Evolutionary conservation across 2,888 invertebrate species (phyloP).

Genomic region (Micoletzkya japonica): DNA sequence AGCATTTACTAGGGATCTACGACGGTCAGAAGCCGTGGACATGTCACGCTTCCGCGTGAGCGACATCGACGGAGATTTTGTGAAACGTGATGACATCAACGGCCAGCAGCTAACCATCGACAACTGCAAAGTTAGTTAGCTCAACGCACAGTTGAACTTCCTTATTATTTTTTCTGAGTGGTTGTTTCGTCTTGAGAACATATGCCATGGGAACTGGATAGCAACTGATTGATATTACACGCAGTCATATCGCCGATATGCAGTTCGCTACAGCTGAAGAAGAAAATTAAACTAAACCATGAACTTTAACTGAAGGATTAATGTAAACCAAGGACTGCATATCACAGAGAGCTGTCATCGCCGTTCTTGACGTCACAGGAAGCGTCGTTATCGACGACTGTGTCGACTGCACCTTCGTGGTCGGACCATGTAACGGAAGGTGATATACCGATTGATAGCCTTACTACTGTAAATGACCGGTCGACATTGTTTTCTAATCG

Average conservation of each 20-base stretch:
- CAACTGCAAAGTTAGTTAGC: constrained; percentile 23
- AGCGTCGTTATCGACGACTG: constrained; percentile 29
- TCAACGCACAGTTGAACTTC: too few relatives aligned
- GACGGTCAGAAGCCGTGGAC: constrained; percentile 20
- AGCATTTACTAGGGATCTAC: background rate
- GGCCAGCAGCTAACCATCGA: constrained; percentile 26
- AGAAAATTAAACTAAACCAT: too few relatives aligned
- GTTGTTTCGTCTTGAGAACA: too few relatives aligned
- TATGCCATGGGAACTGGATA: too few relatives aligned
- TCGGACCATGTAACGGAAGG: constrained; percentile 29
- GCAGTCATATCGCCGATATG: too few relatives aligned
- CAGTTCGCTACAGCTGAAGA: too few relatives aligned
- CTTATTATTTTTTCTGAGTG: too few relatives aligned
- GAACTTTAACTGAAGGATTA: too few relatives aligned
- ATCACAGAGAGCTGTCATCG: constrained; percentile 24
- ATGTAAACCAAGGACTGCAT: too few relatives aligned
- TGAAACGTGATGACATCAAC: constrained; percentile 21
- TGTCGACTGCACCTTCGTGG: constrained; percentile 22
- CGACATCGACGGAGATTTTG: constrained; percentile 24
- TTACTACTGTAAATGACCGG: background rate
- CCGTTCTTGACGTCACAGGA: constrained; percentile 26
- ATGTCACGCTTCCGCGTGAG: constrained; percentile 10
- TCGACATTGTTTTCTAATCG: too few relatives aligned
- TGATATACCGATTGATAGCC: background rate
- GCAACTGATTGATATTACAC: too few relatives aligned